Evolutionary conservation across 2,113 vertebrate species (phyloP).

Genomic region (Xerus inauris): DNA sequence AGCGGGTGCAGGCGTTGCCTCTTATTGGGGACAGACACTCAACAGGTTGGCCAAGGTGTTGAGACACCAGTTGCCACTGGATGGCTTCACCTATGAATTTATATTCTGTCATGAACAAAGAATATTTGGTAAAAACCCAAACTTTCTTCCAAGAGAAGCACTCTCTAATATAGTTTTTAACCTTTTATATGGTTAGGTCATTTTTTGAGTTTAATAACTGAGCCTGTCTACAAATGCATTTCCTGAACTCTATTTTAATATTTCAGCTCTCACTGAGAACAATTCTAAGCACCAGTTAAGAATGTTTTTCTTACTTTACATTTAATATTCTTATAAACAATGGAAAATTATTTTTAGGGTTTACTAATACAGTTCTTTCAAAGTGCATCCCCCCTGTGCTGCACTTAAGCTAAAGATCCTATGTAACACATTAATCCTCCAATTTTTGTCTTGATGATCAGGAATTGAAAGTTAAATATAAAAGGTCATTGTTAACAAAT

Average conservation of each 20-base stretch:
- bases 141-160: background rate
- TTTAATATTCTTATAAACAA: background rate
- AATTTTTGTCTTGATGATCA: background rate
- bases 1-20: background rate
- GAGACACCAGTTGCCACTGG: background rate
- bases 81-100: background rate
- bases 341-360: background rate
- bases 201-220: background rate
- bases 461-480: background rate
- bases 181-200: background rate
- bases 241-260: conserved; percentile 9
- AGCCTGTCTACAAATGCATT: background rate
- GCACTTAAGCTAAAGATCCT: background rate
- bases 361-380: background rate
- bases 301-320: conserved; percentile 7
- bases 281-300: background rate
- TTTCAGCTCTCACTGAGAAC: background rate
- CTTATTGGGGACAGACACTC: background rate
- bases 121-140: background rate
- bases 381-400: background rate
- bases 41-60: background rate
- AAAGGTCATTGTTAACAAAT: background rate
- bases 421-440: background rate
- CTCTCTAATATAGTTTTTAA: background rate
- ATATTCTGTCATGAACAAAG: background rate